Base-by-base conservation (phyloP, 2,888 invertebrate species). In the Caradrina clavipalpis region DNA sequence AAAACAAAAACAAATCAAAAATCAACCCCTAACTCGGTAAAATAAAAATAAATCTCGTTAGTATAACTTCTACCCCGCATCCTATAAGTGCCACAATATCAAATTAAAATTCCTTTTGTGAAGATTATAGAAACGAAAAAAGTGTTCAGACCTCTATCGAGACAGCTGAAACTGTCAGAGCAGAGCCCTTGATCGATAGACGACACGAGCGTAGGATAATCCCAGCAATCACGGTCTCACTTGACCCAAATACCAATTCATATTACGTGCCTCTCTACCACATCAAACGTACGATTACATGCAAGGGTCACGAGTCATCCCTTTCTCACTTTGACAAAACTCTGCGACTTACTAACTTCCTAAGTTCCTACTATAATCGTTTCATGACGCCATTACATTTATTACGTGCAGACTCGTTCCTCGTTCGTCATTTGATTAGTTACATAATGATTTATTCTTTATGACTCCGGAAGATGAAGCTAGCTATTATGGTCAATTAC, bases 241-340 rank as follows among this genome's bases (percentile, higher is more conserved):
- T 80, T 80, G 83, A 82, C 82, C 83, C 76, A 80, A 76, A 83
- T 80, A 74, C 75, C 80, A 72, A 80, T 80, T 82, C 77, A 82
- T 82, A 76, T 73, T 63, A 73, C 63, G 68, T 73, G 47, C 73
- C 70, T 60, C 67, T 56, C 63, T 51, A 45, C 63, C 80, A 68
- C 78, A 76, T 65, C 71, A 76, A 65, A 71, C 57, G 60, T 75
- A 63, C 57, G 64, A 42, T 51, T 62, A 75, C 77, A 71, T 49
- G 21, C 60, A 66, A 68, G 60, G 78, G 68, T 73, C 63, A 66
- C 60, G 67, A 78, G 21, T 62, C 71, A 64, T 69, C 74, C 69
- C 64, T 68, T 63, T 68, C 81, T 53, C 15, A 58, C 55, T 67
- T 58, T 65, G 50, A 73, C 49, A 65, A 70, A 63, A 69, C 59